These are phyloP conservation scores for Dolichallabes microphthalmus DNA, from an alignment of 2,113 vertebrate species.

Conservation along the genomic window DNA sequence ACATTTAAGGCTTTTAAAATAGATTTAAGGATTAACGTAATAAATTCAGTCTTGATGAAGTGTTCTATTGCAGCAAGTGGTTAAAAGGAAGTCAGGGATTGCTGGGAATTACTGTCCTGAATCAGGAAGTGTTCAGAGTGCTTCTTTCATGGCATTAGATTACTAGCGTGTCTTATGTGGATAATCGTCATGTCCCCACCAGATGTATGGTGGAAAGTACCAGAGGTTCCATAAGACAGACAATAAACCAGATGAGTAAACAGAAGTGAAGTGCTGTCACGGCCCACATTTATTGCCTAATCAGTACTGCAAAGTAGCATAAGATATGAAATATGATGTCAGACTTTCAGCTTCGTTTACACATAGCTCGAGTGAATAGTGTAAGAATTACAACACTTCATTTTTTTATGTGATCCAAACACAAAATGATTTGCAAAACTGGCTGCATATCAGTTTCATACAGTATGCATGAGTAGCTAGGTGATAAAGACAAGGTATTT, in stretches of 20 bases:
- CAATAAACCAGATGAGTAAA: neutral
- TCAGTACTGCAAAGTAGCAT: neutral
- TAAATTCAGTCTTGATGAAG: neutral
- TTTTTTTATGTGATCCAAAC: neutral
- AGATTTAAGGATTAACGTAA: neutral
- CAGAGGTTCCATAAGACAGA: neutral
- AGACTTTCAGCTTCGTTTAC: neutral
- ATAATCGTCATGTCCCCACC: neutral
- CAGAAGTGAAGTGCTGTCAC: neutral
- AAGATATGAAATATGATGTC: neutral
- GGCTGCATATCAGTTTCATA: neutral
- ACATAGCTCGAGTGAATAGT: neutral
- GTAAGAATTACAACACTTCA: neutral
- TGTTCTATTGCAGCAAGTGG: conserved; percentile 9
- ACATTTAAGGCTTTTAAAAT: conserved; percentile 6
- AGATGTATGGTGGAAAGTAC: neutral
- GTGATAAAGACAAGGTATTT: neutral
- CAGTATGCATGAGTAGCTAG: neutral
- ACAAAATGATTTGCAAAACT: neutral
- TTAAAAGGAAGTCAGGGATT: neutral
- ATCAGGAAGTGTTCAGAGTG: neutral
- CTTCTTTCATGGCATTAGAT: neutral
- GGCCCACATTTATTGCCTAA: neutral
- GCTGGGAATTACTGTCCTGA: neutral
- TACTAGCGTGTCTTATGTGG: neutral